Conservation (phyloP, 2,888 invertebrate species). For the Xestia rhomboidea region DNA sequence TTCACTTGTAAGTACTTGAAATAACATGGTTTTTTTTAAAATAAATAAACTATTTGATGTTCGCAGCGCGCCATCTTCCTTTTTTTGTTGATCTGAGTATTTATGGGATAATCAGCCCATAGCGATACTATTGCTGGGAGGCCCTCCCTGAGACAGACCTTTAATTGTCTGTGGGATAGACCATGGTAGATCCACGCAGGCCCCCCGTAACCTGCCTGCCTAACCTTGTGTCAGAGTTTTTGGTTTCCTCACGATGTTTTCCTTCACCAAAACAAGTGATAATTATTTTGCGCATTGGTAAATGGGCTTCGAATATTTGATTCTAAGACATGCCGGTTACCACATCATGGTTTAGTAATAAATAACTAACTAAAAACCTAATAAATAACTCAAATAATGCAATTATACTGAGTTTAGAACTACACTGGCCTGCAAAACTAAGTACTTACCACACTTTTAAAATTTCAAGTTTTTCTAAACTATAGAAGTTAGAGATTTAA, state of each 20-base stretch:
- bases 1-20: no score
- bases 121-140: background rate
- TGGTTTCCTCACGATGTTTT: no score
- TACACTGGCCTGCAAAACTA: no score
- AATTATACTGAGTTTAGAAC: background rate
- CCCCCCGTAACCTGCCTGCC: background rate
- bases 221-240: background rate
- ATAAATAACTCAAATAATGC: background rate
- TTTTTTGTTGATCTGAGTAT: no score
- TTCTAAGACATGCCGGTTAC: background rate
- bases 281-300: no score
- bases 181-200: background rate
- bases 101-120: background rate
- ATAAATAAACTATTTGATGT: no score
- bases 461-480: no score
- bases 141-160: background rate
- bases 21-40: no score
- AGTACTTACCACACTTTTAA: no score
- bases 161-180: background rate
- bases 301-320: background rate
- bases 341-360: background rate
- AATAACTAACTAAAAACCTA: background rate
- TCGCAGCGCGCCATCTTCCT: no score
- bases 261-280: no score
- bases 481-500: no score